A percentile compares a stretch with the other conserved stretches of the same genome.
Conservation (phyloP, 2,888 invertebrate genomes). For the Oxycera nigricornis region DNA sequence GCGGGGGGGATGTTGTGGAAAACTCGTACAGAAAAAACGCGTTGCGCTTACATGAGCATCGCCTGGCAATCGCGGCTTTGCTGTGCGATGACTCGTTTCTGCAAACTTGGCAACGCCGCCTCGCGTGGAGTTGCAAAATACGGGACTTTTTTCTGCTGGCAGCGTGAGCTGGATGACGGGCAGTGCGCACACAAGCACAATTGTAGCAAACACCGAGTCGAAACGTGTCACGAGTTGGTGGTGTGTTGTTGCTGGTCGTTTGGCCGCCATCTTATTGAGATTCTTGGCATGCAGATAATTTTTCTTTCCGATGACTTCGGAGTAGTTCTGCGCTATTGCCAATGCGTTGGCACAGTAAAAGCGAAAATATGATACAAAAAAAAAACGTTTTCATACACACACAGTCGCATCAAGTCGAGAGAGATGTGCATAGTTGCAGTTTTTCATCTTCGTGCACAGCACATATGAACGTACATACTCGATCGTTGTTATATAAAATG, state of each 20-base stretch:
- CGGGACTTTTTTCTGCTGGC: constrained; percentile 21
- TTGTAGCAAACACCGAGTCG: not conserved
- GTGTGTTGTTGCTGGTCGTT: not conserved
- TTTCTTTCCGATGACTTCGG: constrained; percentile 3
- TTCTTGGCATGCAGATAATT: constrained; percentile 27
- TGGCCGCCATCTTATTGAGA: constrained; percentile 30
- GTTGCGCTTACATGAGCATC: not conserved
- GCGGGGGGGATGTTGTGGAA: not conserved
- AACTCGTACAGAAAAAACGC: not conserved
- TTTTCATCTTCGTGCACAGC: too few relatives aligned
- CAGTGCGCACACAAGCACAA: not conserved
- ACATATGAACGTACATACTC: not conserved
- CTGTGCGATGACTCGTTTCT: not conserved
- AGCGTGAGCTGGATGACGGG: not conserved
- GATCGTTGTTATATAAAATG: constrained; percentile 12
- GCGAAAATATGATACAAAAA: too few relatives aligned
- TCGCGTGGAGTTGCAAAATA: constrained; percentile 2
- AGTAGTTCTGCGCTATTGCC: not conserved
- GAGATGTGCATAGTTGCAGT: not conserved
- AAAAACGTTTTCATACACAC: too few relatives aligned
- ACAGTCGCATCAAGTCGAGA: not conserved
- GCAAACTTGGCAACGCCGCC: constrained; percentile 24
- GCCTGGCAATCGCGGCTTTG: constrained; percentile 9
- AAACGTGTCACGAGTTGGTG: not conserved
- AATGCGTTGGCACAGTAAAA: too few relatives aligned